Evolutionary conservation across 2,113 vertebrate genomes (phyloP).

Genomic region (Hoplias malabaricus): DNA sequence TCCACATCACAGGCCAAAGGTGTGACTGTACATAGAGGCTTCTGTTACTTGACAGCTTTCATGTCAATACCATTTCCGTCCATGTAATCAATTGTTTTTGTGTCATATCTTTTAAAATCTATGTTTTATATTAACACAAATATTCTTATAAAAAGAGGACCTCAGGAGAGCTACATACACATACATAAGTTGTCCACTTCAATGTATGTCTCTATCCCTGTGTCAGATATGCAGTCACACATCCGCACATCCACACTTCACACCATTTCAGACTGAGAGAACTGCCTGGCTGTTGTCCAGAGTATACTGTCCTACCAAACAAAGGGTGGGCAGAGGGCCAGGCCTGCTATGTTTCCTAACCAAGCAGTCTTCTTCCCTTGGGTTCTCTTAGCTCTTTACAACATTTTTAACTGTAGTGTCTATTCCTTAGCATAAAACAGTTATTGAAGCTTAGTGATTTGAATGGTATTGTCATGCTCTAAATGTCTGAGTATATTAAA

Average conservation of each 20-base stretch:
- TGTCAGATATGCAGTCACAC: slow-evolving; percentile 13
- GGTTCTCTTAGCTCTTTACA: slow-evolving; percentile 12
- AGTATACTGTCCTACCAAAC: slow-evolving; percentile 11
- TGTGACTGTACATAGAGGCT: background rate
- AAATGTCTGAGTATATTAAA: background rate
- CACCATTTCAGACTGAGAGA: slow-evolving; percentile 14
- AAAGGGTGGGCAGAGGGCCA: slow-evolving; percentile 14
- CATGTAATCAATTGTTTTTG: too few relatives aligned
- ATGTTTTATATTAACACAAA: slow-evolving; percentile 25
- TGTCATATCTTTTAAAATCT: background rate
- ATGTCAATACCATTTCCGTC: too few relatives aligned
- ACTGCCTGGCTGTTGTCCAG: slow-evolving; percentile 12
- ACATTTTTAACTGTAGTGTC: slow-evolving; percentile 2
- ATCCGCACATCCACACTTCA: background rate
- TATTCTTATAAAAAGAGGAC: slow-evolving; percentile 2
- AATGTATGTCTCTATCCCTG: background rate
- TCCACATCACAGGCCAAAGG: background rate
- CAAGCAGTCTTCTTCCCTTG: background rate
- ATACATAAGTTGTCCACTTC: slow-evolving; percentile 22
- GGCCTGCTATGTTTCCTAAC: slow-evolving; percentile 13
- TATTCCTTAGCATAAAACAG: slow-evolving; percentile 11
- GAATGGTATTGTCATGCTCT: background rate
- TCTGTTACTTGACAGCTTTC: background rate
- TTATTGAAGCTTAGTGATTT: background rate
- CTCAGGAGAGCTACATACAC: slow-evolving; percentile 4